Evolutionary conservation across 2,888 invertebrate genomes (phyloP).

Genomic region (Ephialtes manifestator): DNA sequence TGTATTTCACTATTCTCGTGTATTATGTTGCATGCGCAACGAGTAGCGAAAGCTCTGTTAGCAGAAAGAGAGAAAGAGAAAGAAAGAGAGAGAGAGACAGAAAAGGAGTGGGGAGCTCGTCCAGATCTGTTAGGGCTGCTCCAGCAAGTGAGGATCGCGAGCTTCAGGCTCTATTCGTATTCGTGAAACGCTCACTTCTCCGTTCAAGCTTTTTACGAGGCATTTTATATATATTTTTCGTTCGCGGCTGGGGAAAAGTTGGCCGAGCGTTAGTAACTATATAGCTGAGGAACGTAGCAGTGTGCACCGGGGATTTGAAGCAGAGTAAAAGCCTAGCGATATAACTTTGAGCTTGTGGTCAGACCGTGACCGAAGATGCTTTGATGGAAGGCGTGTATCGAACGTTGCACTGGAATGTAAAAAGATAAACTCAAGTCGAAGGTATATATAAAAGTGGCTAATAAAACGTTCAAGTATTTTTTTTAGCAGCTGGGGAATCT

Average conservation of each 20-base stretch:
- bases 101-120: slow-evolving; percentile 1
- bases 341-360: slow-evolving; percentile 38
- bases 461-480: slow-evolving; percentile 39
- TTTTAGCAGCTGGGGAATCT: background rate
- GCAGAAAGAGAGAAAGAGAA: background rate
- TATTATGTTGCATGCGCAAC: slow-evolving; percentile 5
- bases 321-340: slow-evolving; percentile 32
- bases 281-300: background rate
- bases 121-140: background rate
- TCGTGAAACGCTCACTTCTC: slow-evolving; percentile 42
- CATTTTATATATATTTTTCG: slow-evolving; percentile 41
- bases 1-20: slow-evolving; percentile 55
- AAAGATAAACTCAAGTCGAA: background rate
- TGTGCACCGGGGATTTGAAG: slow-evolving; percentile 11
- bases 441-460: background rate
- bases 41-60: background rate
- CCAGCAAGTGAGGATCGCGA: background rate
- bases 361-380: slow-evolving; percentile 15
- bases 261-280: background rate
- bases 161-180: slow-evolving; percentile 28
- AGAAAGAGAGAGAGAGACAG: background rate
- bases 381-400: background rate
- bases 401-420: background rate
- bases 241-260: slow-evolving; percentile 12
- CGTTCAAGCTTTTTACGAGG: slow-evolving; percentile 51